Evolutionary conservation across 2,888 invertebrate species (phyloP).

Genomic region (Ryuthela nishihirai): DNA sequence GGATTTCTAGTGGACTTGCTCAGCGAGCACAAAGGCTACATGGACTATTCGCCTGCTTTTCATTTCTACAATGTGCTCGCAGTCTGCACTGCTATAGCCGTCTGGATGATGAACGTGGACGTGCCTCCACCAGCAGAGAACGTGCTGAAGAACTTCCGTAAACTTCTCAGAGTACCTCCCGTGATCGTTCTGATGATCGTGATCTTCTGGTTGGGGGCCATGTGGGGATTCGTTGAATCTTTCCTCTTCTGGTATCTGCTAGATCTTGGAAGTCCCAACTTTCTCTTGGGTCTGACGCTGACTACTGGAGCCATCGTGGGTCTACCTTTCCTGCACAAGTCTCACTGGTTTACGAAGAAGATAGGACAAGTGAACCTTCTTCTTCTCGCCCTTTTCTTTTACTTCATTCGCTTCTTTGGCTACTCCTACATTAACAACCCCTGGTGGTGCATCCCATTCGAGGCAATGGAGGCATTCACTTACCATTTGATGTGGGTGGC

Average conservation of each 20-base stretch:
- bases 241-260: constrained; percentile 76
- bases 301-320: constrained; percentile 79
- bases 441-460: constrained; percentile 86
- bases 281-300: constrained; percentile 74
- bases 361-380: constrained; percentile 80
- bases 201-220: constrained; percentile 74
- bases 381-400: constrained; percentile 77
- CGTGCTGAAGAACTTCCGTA: constrained; percentile 68
- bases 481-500: constrained; percentile 89
- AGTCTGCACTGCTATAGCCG: constrained; percentile 66
- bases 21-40: constrained; percentile 58
- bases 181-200: constrained; percentile 76
- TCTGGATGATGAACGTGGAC: constrained; percentile 72
- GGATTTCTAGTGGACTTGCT: constrained; percentile 42
- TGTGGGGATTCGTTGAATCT: constrained; percentile 86
- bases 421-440: constrained; percentile 81
- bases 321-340: constrained; percentile 77
- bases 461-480: constrained; percentile 77
- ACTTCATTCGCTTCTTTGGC: constrained; percentile 71
- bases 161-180: constrained; percentile 71
- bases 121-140: constrained; percentile 71
- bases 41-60: constrained; percentile 84
- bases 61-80: constrained; percentile 72
- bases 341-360: constrained; percentile 74
- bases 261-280: constrained; percentile 77